Conservation (phyloP, 2,113 vertebrate species). For the Alexandromys fortis region DNA sequence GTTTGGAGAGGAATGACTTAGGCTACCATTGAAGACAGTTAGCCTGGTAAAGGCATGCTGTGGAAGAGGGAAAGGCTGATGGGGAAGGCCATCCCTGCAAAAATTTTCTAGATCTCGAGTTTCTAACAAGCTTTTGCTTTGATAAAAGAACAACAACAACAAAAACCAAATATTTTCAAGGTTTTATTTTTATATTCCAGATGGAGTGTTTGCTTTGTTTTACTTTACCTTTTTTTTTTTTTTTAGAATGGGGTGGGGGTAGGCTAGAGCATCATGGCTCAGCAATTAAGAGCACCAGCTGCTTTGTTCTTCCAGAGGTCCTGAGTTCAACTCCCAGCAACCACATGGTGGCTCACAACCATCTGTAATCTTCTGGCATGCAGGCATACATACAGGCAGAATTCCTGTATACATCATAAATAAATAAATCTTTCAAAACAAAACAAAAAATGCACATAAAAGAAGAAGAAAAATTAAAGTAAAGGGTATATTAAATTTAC, state of each 20-base stretch:
- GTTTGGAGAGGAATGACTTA: conserved; percentile 77
- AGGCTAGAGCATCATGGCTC: too few species aligned
- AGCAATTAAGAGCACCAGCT: too few species aligned
- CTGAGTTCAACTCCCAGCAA: too few species aligned
- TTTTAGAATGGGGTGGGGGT: too few species aligned
- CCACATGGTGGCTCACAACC: too few species aligned
- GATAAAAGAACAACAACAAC: conserved; percentile 65
- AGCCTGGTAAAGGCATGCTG: conserved; percentile 66
- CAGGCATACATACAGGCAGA: too few species aligned
- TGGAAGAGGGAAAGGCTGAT: conserved; percentile 49
- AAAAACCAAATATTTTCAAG: conserved; percentile 45
- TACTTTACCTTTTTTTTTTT: background rate
- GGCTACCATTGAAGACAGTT: conserved; percentile 74
- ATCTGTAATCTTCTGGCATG: too few species aligned
- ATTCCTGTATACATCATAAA: too few species aligned
- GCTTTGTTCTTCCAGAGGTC: too few species aligned
- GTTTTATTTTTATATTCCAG: conserved; percentile 47
- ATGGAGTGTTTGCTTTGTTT: conserved; percentile 47
- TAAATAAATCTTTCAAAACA: too few species aligned
- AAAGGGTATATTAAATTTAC: conserved; percentile 6
- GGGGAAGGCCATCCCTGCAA: conserved; percentile 49
- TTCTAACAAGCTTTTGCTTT: conserved; percentile 69
- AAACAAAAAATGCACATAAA: too few species aligned
- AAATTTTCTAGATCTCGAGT: conserved; percentile 63
- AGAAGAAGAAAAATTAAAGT: too few species aligned